Evolutionary conservation across 92 coral and sea anemone genomes (phyloP).

Genomic region (Zoanthus sociatus): DNA sequence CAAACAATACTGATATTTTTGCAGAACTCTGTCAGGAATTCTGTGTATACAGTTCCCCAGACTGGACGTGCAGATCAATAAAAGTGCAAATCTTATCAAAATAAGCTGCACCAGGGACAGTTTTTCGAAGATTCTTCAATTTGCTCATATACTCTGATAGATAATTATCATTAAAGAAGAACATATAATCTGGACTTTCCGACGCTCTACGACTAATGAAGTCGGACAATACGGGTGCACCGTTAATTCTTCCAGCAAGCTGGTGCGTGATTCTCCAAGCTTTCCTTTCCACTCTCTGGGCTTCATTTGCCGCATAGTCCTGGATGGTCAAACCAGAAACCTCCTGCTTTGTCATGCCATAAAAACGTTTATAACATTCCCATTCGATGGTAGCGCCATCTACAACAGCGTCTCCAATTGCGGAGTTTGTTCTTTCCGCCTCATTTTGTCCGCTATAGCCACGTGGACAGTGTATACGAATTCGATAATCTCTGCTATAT

Average conservation of each 20-base stretch:
- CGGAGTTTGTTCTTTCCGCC: not conserved
- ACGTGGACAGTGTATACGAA: too few relatives aligned
- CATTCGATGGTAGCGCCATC: constrained; percentile 42
- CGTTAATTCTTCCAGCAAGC: constrained; percentile 46
- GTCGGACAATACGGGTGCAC: constrained; percentile 48
- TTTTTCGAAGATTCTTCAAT: constrained; percentile 50
- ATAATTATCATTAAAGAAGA: constrained; percentile 40
- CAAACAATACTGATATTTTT: constrained; percentile 50
- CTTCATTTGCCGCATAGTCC: constrained; percentile 28
- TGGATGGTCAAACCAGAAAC: constrained; percentile 19
- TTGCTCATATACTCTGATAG: constrained; percentile 52
- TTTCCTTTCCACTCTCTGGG: constrained; percentile 40
- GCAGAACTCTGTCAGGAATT: constrained; percentile 58
- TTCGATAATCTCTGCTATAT: not conserved
- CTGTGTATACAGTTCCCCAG: constrained; percentile 57
- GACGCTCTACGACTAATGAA: constrained; percentile 41
- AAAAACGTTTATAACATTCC: constrained; percentile 45
- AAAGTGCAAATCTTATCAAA: constrained; percentile 54
- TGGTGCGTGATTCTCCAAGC: constrained; percentile 51
- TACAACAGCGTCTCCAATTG: constrained; percentile 40
- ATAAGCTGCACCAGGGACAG: constrained; percentile 55
- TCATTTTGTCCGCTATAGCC: too few relatives aligned
- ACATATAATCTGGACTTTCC: constrained; percentile 52
- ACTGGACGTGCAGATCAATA: constrained; percentile 61
- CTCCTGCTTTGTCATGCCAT: constrained; percentile 35